These are phyloP conservation scores for Tympanuchus pallidicinctus DNA, from an alignment of 2,113 vertebrate species.

Conservation along the genomic window DNA sequence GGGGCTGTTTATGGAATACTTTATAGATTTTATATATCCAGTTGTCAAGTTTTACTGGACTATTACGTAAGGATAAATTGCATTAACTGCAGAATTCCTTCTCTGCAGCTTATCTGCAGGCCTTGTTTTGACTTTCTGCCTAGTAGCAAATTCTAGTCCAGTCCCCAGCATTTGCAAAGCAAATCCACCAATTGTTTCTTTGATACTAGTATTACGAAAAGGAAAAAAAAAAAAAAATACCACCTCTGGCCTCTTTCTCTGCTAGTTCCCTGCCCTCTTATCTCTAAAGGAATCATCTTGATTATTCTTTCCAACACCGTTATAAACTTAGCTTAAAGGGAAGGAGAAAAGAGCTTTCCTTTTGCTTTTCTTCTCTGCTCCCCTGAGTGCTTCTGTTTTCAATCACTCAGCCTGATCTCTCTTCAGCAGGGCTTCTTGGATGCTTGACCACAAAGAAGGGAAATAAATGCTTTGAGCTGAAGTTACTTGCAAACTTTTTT, in stretches of 20 bases:
- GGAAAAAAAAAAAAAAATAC: not conserved
- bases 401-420: slow-evolving; percentile 37
- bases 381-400: slow-evolving; percentile 39
- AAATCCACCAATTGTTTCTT: not conserved
- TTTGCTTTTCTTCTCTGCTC: not conserved
- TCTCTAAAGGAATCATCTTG: slow-evolving; percentile 44
- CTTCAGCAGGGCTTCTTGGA: slow-evolving; percentile 21
- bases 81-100: not conserved
- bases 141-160: not conserved
- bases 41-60: not conserved
- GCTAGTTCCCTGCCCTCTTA: slow-evolving; percentile 7
- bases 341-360: not conserved
- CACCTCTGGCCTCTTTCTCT: not conserved
- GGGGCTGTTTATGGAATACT: accelerated
- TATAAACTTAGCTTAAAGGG: slow-evolving; percentile 59
- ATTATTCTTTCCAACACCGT: slow-evolving; percentile 19
- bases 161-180: not conserved
- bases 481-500: not conserved
- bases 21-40: accelerated
- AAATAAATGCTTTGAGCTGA: not conserved
- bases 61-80: not conserved
- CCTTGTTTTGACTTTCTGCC: not conserved
- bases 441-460: slow-evolving; percentile 33
- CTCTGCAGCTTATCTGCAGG: not conserved
- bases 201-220: slow-evolving; percentile 1